Evolutionary conservation across 2,113 vertebrate genomes (phyloP), one percentile per base, ranked within the genome.

Genomic region (Petrocephalus microphthalmus): DNA sequence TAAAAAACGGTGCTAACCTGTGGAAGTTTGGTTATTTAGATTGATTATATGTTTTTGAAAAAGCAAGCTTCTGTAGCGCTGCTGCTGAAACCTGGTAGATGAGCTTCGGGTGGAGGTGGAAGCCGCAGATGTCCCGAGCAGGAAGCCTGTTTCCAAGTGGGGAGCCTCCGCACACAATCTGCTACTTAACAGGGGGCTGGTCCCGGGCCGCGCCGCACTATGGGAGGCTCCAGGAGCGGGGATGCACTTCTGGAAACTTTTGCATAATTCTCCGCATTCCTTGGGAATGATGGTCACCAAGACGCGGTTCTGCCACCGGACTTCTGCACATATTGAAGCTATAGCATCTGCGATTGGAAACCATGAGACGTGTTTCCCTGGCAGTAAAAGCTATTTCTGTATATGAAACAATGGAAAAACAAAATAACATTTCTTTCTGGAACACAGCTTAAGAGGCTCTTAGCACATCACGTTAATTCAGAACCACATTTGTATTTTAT

Each of bases 141-240:
- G 91, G 91, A 92, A 93, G 93, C 93, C 94, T 95, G 89, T 90
- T 90, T 96, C 94, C 95, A 95, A 99, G 96, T 98, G 97, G 94
- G 95, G 95, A 94, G 95, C 95, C 95, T 96, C 94, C 93, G 93
- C 94, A 92, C 95, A 13, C 17, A 92, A 93, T 93, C 95, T 93
- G 97, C 96, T 97, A 94, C 97, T 99, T 98, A 99, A 98, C 94
- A 95, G 96, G 97, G 96, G 97, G 97, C 95, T 95, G 97, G 93
- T 96, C 97, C 96, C 95, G 92, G 89, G 91, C 92, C 95, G 93
- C 95, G 92, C 91, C 94, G 94, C 95, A 95, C 96, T 95, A 93
- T 94, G 94, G 94, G 91, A 92, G 95, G 93, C 95, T 93, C 33
- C 85, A 87, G 87, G 87, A 57, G 91, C 88, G 88, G 89, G 88